Percentiles rank a stretch among this genome's conserved stretches.
phyloP scores from a whole-genome alignment of 2,888 invertebrate genomes.

The Strigamia crassipes region DNA sequence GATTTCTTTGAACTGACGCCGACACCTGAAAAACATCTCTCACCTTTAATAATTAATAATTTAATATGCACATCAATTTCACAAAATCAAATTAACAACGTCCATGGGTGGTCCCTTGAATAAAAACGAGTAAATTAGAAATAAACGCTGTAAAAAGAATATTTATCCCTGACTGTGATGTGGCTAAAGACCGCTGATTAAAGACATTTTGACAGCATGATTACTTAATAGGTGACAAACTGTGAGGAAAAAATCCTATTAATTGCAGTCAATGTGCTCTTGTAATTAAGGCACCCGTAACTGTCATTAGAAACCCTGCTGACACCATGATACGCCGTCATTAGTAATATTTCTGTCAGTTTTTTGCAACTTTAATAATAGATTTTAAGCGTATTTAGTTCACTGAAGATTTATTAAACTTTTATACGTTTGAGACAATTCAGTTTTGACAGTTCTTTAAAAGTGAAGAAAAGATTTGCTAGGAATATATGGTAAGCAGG shows the following conservation, averaged over 20 bases:
- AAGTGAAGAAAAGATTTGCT: neutral
- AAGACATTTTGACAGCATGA: neutral
- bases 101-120: neutral
- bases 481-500: too few species aligned
- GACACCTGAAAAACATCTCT: neutral
- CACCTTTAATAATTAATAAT: constrained; percentile 1
- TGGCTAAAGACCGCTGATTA: constrained; percentile 4
- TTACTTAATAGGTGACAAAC: neutral
- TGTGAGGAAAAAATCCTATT: neutral
- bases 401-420: neutral
- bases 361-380: neutral
- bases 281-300: neutral
- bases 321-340: neutral
- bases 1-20: constrained; percentile 21
- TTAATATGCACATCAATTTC: constrained; percentile 7
- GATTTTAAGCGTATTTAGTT: neutral
- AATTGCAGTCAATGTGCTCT: neutral
- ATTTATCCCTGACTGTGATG: neutral
- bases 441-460: neutral
- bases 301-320: constrained; percentile 4
- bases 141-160: neutral
- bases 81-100: neutral
- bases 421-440: neutral
- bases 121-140: neutral
- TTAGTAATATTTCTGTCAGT: neutral